These are phyloP conservation scores for Nemotelus nigrinus DNA, from an alignment of 2,888 invertebrate species.

Conservation along the genomic window DNA sequence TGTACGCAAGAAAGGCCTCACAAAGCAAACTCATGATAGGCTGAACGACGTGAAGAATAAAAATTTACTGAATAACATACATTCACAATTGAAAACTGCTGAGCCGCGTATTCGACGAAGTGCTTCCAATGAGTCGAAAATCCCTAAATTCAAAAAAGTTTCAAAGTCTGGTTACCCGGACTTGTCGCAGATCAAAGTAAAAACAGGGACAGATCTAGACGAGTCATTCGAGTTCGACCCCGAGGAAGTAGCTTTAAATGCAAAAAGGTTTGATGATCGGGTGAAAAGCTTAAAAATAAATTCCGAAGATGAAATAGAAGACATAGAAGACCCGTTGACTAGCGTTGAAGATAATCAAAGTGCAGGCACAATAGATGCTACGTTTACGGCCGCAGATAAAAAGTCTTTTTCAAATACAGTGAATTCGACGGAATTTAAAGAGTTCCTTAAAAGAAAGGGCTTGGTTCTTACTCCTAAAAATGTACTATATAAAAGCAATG, in stretches of 20 bases:
- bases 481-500: slow-evolving; percentile 52
- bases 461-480: slow-evolving; percentile 59
- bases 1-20: slow-evolving; percentile 52
- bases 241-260: slow-evolving; percentile 63
- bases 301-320: slow-evolving; percentile 64
- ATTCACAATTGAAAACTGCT: background rate
- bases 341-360: slow-evolving; percentile 61
- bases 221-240: slow-evolving; percentile 60
- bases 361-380: slow-evolving; percentile 3
- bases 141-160: slow-evolving; percentile 61
- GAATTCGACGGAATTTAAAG: slow-evolving; percentile 63
- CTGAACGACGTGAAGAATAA: slow-evolving; percentile 56
- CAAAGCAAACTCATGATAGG: slow-evolving; percentile 54
- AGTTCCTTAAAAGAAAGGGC: slow-evolving; percentile 63
- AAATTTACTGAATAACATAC: slow-evolving; percentile 27
- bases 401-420: slow-evolving; percentile 62
- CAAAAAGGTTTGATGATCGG: slow-evolving; percentile 64
- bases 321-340: slow-evolving; percentile 61
- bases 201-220: slow-evolving; percentile 61
- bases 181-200: slow-evolving; percentile 62
- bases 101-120: background rate
- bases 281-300: slow-evolving; percentile 61
- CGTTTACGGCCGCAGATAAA: slow-evolving; percentile 25
- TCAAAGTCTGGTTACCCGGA: slow-evolving; percentile 64
- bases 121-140: slow-evolving; percentile 50